Base-by-base conservation (phyloP, 2,797 vertebrate species). In the Vespertilio murinus region DNA sequence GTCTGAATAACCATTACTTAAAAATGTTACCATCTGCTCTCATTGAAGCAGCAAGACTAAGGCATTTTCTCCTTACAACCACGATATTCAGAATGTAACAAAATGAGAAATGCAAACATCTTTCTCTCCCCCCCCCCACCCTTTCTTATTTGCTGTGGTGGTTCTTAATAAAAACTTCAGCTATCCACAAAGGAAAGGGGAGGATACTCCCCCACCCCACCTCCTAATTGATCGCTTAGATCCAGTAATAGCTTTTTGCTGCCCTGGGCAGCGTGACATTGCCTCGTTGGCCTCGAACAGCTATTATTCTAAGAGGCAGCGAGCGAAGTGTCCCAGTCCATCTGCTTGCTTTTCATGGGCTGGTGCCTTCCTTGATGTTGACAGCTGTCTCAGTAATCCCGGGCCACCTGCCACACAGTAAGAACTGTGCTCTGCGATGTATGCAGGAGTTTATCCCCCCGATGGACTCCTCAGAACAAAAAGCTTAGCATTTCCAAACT, bases 21-120 rank as follows among this genome's bases (percentile, higher is more conserved):
- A 97, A 94, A 97, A 94, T 97, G 94, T 97, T 87, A 95, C 97
- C 98, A 97, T 98, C 98, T 98, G 98, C 88, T 98, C 93, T 64
- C 91, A 95, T 17, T 82, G 97, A 97, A 97, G 96, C 90, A 94
- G 74, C 74, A 94, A 96, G 95, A 81, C 79, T 93, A 52, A 94
- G 82, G 85, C 96, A 92, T 93, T 81, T 94, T 96, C 94, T 80
- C n/a, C 49, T 93, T 80, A 80, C 30, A 92, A 92, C 77, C 81
- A 75, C 87, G 79, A 90, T 88, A 97, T 89, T 96, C 95, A 96
- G 92, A 97, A 97, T 90, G 87, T 92, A n/a, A 79, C 91, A 95
- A 87, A 80, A 96, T 97, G 45, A 88, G 77, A 90, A 96, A 78
- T 25, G 86, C 75, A 59, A 91, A 86, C 56, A 90, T 75, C 75